Evolutionary conservation across 2,888 invertebrate genomes (phyloP).

Genomic region (Drosophila longiperda): DNA sequence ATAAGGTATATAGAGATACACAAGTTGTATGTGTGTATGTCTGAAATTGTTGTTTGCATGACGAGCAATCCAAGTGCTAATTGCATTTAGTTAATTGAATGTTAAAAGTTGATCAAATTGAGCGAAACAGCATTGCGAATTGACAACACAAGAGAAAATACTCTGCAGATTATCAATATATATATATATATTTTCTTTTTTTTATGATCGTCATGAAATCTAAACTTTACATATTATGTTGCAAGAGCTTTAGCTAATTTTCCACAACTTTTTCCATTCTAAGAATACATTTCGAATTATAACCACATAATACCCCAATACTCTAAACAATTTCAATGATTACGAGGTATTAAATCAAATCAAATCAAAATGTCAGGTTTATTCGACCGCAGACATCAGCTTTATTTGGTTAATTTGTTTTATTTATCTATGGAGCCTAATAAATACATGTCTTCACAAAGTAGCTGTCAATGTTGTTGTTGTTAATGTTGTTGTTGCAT

Average conservation of each 20-base stretch:
- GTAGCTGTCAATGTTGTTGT: conserved; percentile 36
- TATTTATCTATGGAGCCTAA: conserved; percentile 26
- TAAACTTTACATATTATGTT: background rate
- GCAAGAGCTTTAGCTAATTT: background rate
- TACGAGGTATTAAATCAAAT: conserved; percentile 18
- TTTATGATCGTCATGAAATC: background rate
- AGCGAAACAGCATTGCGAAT: conserved; percentile 47
- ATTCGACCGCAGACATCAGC: conserved; percentile 50
- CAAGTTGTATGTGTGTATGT: background rate
- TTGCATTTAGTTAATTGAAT: conserved; percentile 71
- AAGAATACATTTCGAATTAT: background rate
- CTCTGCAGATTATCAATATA: background rate
- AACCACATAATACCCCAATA: background rate
- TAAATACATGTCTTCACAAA: conserved; percentile 39
- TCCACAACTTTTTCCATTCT: background rate
- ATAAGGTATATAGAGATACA: conserved; percentile 1
- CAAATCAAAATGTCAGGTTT: conserved; percentile 33
- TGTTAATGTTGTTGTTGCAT: conserved; percentile 27
- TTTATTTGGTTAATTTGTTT: conserved; percentile 46
- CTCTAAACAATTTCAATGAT: background rate
- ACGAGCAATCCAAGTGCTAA: conserved; percentile 66
- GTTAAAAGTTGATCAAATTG: conserved; percentile 73
- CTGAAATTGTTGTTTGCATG: conserved; percentile 40
- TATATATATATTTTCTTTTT: background rate
- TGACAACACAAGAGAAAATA: conserved; percentile 3